Conservation (phyloP, 2,797 vertebrate species). For the Novumbra hubbsi region DNA sequence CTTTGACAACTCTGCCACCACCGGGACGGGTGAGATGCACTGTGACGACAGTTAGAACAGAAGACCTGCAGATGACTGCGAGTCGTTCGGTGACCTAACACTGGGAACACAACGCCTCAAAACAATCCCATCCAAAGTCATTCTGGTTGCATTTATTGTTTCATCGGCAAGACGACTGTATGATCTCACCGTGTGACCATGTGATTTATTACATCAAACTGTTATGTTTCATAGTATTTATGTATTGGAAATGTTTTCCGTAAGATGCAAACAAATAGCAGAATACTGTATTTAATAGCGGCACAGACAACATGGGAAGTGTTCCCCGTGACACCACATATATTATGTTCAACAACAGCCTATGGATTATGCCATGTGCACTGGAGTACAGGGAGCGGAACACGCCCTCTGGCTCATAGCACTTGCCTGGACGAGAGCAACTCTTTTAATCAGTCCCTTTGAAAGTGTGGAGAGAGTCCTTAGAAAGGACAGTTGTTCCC, state of each 20-base stretch:
- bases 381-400: neutral
- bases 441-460: conserved; percentile 44
- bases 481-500: conserved; percentile 57
- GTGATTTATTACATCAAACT: too few species aligned
- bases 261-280: too few species aligned
- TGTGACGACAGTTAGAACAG: neutral
- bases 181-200: too few species aligned
- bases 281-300: too few species aligned
- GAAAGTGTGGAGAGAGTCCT: conserved; percentile 42
- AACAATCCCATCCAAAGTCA: too few species aligned
- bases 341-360: neutral
- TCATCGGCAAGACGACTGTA: too few species aligned
- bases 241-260: too few species aligned
- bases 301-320: too few species aligned
- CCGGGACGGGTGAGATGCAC: conserved; percentile 8
- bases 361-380: neutral
- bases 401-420: conserved; percentile 12
- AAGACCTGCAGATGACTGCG: conserved; percentile 14
- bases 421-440: conserved; percentile 16
- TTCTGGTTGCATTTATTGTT: too few species aligned
- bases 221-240: too few species aligned
- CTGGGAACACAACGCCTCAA: too few species aligned
- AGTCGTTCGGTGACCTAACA: neutral
- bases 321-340: too few species aligned
- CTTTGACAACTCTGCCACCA: conserved; percentile 10